These are phyloP conservation scores for Hemicentrotus pulcherrimus DNA, from an alignment of 35 echinoderm and acorn worm species.

Conservation along the genomic window DNA sequence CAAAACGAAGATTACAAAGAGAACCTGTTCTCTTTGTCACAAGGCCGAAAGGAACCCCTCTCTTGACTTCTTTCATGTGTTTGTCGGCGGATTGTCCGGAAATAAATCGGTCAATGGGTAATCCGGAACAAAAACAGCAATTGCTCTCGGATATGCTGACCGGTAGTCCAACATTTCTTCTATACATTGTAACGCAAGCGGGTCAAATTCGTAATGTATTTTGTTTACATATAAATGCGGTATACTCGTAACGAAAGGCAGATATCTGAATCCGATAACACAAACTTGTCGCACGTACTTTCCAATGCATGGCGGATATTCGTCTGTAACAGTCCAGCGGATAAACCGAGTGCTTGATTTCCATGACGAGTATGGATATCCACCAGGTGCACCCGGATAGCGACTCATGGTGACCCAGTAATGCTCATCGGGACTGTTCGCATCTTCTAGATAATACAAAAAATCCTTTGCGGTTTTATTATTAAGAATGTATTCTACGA, in stretches of 20 bases:
- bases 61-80: neutral
- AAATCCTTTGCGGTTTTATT: conserved; percentile 54
- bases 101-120: conserved; percentile 48
- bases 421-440: conserved; percentile 68
- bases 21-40: too few species aligned
- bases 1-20: too few species aligned
- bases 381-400: conserved; percentile 65
- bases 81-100: neutral
- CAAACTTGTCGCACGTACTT: conserved; percentile 64
- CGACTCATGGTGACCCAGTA: conserved; percentile 68
- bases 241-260: conserved; percentile 40
- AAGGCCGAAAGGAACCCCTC: too few species aligned
- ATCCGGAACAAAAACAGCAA: conserved; percentile 22
- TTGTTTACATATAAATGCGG: conserved; percentile 79
- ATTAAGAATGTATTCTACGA: conserved; percentile 60
- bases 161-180: conserved; percentile 77
- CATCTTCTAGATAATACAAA: conserved; percentile 62
- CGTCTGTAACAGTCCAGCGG: neutral
- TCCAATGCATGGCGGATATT: conserved; percentile 57
- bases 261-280: conserved; percentile 58
- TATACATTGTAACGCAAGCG: conserved; percentile 75
- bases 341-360: conserved; percentile 43
- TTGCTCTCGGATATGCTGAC: conserved; percentile 46
- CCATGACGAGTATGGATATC: conserved; percentile 53
- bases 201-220: conserved; percentile 74